Percentiles rank a stretch among this genome's conserved stretches.
phyloP scores from a whole-genome alignment of 1,140 invertebrate genomes.

The Conus ventricosus region DNA sequence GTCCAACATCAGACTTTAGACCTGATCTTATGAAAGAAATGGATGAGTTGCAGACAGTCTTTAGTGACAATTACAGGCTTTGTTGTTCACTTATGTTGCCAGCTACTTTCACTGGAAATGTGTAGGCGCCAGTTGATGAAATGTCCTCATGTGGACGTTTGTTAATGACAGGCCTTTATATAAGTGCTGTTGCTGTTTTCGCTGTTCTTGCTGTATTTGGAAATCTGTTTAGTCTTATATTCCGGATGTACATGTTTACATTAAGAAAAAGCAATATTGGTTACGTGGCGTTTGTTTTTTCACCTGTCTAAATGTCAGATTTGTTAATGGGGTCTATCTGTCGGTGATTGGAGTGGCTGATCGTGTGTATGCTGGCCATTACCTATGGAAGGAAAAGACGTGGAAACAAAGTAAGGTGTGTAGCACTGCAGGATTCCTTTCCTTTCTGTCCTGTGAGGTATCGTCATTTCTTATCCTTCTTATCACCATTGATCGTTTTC shows the following conservation, averaged over 20 bases:
- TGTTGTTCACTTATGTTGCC: background rate
- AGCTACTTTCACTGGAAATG: background rate
- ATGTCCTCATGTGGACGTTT: background rate
- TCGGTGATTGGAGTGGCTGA: constrained; percentile 58
- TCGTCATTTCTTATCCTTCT: constrained; percentile 50
- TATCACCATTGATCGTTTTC: constrained; percentile 56
- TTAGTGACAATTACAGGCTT: background rate
- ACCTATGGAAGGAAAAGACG: constrained; percentile 44
- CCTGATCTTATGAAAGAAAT: background rate
- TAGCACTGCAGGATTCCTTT: constrained; percentile 57
- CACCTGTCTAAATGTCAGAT: constrained; percentile 59
- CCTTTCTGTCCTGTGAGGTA: constrained; percentile 55
- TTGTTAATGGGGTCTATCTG: constrained; percentile 64
- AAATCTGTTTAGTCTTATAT: constrained; percentile 47
- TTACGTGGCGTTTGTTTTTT: constrained; percentile 43
- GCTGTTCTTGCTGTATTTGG: constrained; percentile 46
- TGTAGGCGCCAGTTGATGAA: background rate
- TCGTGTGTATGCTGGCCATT: constrained; percentile 47
- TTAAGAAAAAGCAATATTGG: background rate
- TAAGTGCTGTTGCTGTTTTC: constrained; percentile 42
- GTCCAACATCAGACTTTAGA: background rate
- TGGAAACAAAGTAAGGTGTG: constrained; percentile 54
- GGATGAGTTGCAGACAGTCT: background rate
- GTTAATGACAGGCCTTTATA: background rate
- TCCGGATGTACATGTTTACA: constrained; percentile 14